phyloP scores from a whole-genome alignment of 1,140 invertebrate genomes.

The Zaprionus ornatus region DNA sequence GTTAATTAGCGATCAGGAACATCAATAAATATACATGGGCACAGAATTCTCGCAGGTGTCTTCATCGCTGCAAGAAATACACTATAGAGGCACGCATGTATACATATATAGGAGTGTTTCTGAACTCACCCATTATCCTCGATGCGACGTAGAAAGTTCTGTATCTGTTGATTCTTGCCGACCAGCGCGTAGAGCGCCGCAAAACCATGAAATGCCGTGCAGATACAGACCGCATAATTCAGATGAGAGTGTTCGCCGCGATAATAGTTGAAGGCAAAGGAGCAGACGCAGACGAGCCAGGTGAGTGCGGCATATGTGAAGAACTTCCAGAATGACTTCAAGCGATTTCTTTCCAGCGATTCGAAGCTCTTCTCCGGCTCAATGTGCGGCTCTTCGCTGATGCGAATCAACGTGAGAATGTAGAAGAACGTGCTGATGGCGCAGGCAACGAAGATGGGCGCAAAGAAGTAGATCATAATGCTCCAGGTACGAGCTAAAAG shows the following conservation, averaged over 20 bases:
- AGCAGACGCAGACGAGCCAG: constrained; percentile 66
- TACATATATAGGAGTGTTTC: not conserved
- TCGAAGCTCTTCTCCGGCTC: constrained; percentile 65
- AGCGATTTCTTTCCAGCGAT: constrained; percentile 64
- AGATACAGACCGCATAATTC: constrained; percentile 76
- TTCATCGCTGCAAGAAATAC: constrained; percentile 52
- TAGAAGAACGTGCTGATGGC: constrained; percentile 70
- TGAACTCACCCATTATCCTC: constrained; percentile 65
- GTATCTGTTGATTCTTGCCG: constrained; percentile 75
- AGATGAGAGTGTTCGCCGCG: constrained; percentile 64
- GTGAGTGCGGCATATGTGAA: constrained; percentile 64
- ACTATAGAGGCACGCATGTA: not conserved
- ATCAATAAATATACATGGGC: constrained; percentile 61
- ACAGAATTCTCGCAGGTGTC: constrained; percentile 69
- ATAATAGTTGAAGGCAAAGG: constrained; percentile 76
- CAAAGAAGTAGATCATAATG: constrained; percentile 73
- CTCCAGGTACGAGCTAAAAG: constrained; percentile 69
- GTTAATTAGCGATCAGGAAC: no score
- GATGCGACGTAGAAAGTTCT: constrained; percentile 71
- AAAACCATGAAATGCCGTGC: constrained; percentile 73
- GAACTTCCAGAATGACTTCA: constrained; percentile 80
- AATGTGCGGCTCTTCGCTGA: constrained; percentile 54
- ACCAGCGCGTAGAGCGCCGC: constrained; percentile 71
- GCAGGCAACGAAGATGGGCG: constrained; percentile 69
- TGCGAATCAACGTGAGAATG: constrained; percentile 64